Base-by-base conservation (phyloP, 2,888 invertebrate species). In the Arctia plantaginis region DNA sequence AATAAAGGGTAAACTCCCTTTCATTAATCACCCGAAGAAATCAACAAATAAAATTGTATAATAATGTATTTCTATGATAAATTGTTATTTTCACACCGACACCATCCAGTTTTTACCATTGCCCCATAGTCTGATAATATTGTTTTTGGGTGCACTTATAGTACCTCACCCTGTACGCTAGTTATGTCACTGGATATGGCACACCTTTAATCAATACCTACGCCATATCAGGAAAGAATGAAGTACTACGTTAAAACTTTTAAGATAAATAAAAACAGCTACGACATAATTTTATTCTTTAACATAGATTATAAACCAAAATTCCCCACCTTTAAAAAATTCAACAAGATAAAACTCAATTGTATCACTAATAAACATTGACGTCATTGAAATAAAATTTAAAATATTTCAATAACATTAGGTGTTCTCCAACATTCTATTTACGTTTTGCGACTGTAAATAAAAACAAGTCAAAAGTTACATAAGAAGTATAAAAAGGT, bases 401-500 rank as follows among this genome's bases (percentile, higher is more conserved):
- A 41, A 41, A 62, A 69, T 62, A 69, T 27, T 27, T 62, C 20
- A 27, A 62, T 23, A n/a, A 71, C 33, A 47, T 39, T 41, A 69
- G 35, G 7, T 30, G 20, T 55, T n/a, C 35, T 69, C 69, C 62
- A 51, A 64, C 44, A 71, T 44, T 7, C 13, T 44, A 15, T 44
- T 44, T 47, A 71, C 33, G n/a, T 64, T 20, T 65, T 33, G 47
- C 33, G n/a, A 55, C 2, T 35, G 10, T 35, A 33, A 47, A 66
- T 67, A 59, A 51, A 41, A 51, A 65, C 68, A 44, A n/a, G 35
- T 70, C 39, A 20, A 69, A 55, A 3, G 65, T 75, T 73, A 77
- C 66, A 78, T 76, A 72, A 78, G 44, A 64, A 27, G 18, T 20
- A 69, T 68, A 72, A 69, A 75, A 59, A 66, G 8, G 30, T 64